These are phyloP conservation scores for Agrotis ipsilon DNA, from an alignment of 2,888 invertebrate genomes.

Conservation along the genomic window DNA sequence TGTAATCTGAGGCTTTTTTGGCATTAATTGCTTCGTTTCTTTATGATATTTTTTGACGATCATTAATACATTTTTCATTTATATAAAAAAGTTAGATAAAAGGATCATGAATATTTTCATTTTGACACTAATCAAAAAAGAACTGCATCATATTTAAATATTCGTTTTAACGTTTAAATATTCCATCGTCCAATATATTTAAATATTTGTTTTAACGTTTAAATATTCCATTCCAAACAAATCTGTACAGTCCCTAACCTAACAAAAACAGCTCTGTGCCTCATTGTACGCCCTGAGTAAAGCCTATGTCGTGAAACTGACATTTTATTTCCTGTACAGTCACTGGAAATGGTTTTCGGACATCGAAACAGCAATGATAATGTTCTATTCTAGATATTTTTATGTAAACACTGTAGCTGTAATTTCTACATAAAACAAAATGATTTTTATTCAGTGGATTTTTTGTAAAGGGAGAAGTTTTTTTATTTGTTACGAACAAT, in stretches of 20 bases:
- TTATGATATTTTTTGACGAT: too few species aligned
- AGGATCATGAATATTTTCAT: too few species aligned
- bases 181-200: background rate
- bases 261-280: slow-evolving; percentile 36
- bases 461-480: background rate
- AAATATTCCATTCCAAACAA: background rate
- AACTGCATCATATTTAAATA: too few species aligned
- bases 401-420: background rate
- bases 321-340: slow-evolving; percentile 55
- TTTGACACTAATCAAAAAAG: too few species aligned
- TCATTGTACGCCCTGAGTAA: slow-evolving; percentile 36
- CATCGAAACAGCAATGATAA: slow-evolving; percentile 19
- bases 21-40: too few species aligned
- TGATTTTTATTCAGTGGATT: too few species aligned
- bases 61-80: too few species aligned
- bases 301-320: slow-evolving; percentile 55
- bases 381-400: too few species aligned
- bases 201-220: too few species aligned
- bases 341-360: slow-evolving; percentile 27
- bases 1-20: too few species aligned
- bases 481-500: too few species aligned
- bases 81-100: too few species aligned
- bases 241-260: slow-evolving; percentile 2
- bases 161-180: background rate
- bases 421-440: slow-evolving; percentile 1